Evolutionary conservation across 2,888 invertebrate species (phyloP).

Genomic region (Eupsilia transversa): DNA sequence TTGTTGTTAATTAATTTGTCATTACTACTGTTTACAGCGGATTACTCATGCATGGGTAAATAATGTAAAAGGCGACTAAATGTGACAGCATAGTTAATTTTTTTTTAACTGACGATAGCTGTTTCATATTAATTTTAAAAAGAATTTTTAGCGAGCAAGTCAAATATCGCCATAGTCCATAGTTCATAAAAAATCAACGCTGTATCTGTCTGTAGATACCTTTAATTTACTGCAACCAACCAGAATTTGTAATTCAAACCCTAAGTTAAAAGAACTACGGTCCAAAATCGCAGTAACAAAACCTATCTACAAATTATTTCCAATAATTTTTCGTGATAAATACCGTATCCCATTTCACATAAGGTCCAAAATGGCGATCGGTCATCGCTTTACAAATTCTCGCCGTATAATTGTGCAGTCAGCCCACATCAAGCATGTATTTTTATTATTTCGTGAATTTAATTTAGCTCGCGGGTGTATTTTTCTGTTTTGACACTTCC

Average conservation of each 20-base stretch:
- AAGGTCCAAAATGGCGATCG: conserved; percentile 11
- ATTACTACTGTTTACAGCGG: neutral
- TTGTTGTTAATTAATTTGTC: conserved; percentile 11
- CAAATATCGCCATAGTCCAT: too few relatives aligned
- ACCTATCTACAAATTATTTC: neutral
- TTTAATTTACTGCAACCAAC: neutral
- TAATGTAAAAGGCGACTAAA: neutral
- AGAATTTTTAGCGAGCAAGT: too few relatives aligned
- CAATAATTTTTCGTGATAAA: neutral
- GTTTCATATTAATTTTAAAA: too few relatives aligned
- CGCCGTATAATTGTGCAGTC: conserved; percentile 52
- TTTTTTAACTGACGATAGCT: too few relatives aligned
- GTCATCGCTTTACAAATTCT: neutral
- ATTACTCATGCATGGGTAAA: neutral
- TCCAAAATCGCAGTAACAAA: neutral
- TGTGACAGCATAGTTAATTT: too few relatives aligned
- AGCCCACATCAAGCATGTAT: conserved; percentile 7
- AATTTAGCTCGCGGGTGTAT: conserved; percentile 58
- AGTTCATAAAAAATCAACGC: too few relatives aligned
- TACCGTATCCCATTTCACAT: accelerated
- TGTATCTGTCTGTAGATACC: conserved; percentile 3
- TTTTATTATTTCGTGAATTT: conserved; percentile 41
- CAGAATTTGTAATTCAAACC: neutral
- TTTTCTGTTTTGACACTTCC: conserved; percentile 56
- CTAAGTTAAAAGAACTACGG: neutral